Percentiles rank a stretch among this genome's conserved stretches.
phyloP scores from a whole-genome alignment of 2,797 vertebrate genomes.

The Neosilurus mollespiculum region DNA sequence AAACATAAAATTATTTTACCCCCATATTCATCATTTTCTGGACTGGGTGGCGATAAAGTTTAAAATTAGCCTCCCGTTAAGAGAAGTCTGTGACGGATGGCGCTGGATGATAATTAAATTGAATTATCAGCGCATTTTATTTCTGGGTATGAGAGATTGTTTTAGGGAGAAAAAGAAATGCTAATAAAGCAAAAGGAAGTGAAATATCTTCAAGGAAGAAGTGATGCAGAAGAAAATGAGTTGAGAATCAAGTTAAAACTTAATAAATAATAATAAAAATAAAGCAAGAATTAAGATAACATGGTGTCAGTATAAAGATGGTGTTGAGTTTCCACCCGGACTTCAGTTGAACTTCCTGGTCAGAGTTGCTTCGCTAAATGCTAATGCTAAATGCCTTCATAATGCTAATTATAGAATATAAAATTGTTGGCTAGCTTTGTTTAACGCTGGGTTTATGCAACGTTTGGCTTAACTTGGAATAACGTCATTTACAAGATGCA shows the following conservation, averaged over 20 bases:
- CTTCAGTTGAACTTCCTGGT: background rate
- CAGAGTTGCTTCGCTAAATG: background rate
- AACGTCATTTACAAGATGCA: background rate
- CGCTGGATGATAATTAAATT: conserved; percentile 71
- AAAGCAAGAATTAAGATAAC: background rate
- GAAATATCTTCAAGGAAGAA: conserved; percentile 36
- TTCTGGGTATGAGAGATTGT: conserved; percentile 59
- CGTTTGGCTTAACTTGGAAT: background rate
- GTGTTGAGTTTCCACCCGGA: background rate
- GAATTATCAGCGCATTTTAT: conserved; percentile 61
- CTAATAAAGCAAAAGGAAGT: conserved; percentile 56
- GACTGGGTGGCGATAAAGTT: conserved; percentile 74
- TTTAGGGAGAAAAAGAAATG: conserved; percentile 45
- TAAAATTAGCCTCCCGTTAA: conserved; percentile 75
- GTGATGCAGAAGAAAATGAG: conserved; percentile 17
- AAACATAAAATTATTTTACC: conserved; percentile 79
- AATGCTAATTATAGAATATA: background rate
- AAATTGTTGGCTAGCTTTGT: background rate
- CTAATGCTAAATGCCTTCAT: background rate
- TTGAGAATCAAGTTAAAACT: conserved; percentile 5
- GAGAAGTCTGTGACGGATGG: conserved; percentile 72
- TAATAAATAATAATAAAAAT: background rate
- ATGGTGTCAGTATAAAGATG: background rate
- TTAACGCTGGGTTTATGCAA: background rate
- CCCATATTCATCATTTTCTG: conserved; percentile 74